phyloP scores from a whole-genome alignment of 1,140 invertebrate species.

The Atta colombica region DNA sequence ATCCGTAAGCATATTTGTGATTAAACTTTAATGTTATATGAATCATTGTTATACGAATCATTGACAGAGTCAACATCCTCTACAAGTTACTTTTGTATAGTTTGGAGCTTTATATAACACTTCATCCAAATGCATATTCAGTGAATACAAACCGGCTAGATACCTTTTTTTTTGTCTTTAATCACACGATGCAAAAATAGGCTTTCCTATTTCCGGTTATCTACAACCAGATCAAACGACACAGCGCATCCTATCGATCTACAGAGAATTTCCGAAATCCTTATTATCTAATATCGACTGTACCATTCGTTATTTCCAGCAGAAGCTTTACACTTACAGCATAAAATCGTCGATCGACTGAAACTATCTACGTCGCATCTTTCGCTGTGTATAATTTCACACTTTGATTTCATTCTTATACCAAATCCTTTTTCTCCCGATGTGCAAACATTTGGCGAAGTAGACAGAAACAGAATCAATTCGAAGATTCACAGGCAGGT shows the following conservation, averaged over 20 bases:
- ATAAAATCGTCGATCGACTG: slow-evolving; percentile 42
- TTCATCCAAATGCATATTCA: slow-evolving; percentile 54
- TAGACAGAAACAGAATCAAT: slow-evolving; percentile 29
- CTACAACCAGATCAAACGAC: slow-evolving; percentile 74
- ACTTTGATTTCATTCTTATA: not conserved
- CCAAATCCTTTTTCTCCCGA: not conserved
- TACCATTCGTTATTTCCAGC: slow-evolving; percentile 50
- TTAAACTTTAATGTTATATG: slow-evolving; percentile 13
- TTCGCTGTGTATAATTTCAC: not conserved
- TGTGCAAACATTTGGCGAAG: not conserved
- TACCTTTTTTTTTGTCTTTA: slow-evolving; percentile 69
- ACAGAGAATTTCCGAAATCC: slow-evolving; percentile 74
- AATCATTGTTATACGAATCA: slow-evolving; percentile 41
- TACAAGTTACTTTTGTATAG: slow-evolving; percentile 58
- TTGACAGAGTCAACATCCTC: slow-evolving; percentile 54
- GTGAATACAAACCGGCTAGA: slow-evolving; percentile 68
- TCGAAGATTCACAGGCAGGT: slow-evolving; percentile 3
- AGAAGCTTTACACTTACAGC: slow-evolving; percentile 62
- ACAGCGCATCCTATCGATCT: slow-evolving; percentile 70
- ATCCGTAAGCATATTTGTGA: slow-evolving; percentile 3
- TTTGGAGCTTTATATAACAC: slow-evolving; percentile 58
- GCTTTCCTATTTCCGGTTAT: slow-evolving; percentile 76
- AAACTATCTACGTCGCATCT: slow-evolving; percentile 6
- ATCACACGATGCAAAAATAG: slow-evolving; percentile 77
- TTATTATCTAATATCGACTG: slow-evolving; percentile 72